Evolutionary conservation across 1,140 invertebrate species (phyloP), one percentile per base, ranked within the genome.

Genomic region (Brevipalpus yothersi): DNA sequence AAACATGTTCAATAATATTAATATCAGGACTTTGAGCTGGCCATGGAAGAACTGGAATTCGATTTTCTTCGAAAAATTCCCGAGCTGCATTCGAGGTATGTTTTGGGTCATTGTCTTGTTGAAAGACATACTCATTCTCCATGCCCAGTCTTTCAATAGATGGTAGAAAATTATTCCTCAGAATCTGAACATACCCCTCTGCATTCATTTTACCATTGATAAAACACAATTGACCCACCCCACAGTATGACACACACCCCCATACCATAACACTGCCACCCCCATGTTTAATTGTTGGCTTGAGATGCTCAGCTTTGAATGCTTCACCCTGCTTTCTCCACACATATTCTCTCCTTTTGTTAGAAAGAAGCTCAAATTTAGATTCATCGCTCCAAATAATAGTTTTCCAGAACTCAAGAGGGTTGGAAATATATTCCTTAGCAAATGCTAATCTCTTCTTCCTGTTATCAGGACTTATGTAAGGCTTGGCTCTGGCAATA

Each of bases 51-150:
- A 39, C 23, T 2, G 23, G n/a, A 31, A 55, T 55, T 31, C 39
- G 4, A 21, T 53, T 53, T 15, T 47, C 7, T 51, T 40, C 23
- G 23, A 55, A 55, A 39, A 21, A 70, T 42, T 65, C 45, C 47
- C 62, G 65, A 1, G 59, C 61, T 19, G 64, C 60, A 17, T 57
- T 19, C 13, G 65, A 55, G 12, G 65, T 68, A 54, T 72, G 67
- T 53, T 71, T 70, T 13, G 67, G 65, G 60, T 70, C 69, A 41
- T 69, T 70, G 59, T 70, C 67, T 51, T 71, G 64, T 53, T 67
- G 61, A 41, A 68, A 69, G 21, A 63, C 59, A 66, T 58, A 54
- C 15, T 43, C 39, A 58, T 58, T 15, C 17, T 13, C 15, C 43
- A 65, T 19, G 11, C 53, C 42, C 17, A 63, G 49, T 59, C 67